Evolutionary conservation across 2,113 vertebrate species (phyloP).

Genomic region (Gallinago undulata): DNA sequence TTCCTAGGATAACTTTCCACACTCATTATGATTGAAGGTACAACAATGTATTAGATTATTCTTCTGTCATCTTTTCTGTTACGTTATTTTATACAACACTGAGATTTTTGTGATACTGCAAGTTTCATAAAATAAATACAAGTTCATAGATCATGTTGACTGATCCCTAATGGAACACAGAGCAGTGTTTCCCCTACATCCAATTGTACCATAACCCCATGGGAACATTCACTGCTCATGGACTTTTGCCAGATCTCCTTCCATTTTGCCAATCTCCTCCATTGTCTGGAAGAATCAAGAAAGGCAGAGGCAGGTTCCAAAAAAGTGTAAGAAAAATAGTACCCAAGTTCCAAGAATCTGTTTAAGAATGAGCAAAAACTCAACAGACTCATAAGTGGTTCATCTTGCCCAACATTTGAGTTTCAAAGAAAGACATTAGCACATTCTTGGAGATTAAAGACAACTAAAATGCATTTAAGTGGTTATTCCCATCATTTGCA

Average conservation of each 20-base stretch:
- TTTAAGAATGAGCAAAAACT: neutral
- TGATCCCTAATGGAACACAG: neutral
- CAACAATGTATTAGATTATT: neutral
- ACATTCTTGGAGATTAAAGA: neutral
- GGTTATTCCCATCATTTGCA: neutral
- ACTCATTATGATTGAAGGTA: neutral
- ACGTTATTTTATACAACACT: neutral
- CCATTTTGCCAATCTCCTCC: neutral
- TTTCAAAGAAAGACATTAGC: neutral
- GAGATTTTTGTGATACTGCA: neutral
- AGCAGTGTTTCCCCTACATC: neutral
- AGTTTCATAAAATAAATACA: neutral
- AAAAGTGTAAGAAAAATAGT: neutral
- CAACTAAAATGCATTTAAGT: neutral
- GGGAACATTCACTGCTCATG: neutral
- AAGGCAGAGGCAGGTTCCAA: neutral
- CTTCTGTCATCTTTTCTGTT: neutral
- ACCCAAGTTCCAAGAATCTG: neutral
- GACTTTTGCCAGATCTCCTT: neutral
- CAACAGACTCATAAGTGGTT: neutral
- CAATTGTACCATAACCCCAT: neutral
- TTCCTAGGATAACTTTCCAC: neutral
- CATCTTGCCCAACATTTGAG: neutral
- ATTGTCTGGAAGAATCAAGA: neutral
- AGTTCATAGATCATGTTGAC: neutral